Base-by-base conservation (phyloP, 2,113 vertebrate species). In the Pyxicephalus adspersus region DNA sequence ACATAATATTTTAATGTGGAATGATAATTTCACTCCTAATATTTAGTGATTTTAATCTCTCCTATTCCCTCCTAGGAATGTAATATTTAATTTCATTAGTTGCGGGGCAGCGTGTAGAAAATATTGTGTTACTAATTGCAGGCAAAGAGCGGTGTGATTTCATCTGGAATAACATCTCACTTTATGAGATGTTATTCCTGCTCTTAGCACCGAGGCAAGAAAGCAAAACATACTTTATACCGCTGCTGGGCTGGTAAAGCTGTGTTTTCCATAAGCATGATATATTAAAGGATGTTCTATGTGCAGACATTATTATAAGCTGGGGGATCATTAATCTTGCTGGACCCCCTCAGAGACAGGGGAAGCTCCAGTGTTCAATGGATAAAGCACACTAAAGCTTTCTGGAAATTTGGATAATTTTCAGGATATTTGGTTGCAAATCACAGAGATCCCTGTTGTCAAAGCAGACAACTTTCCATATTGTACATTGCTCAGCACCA, bases 171-270 rank as follows among this genome's bases (percentile, higher is more conserved):
- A 51, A 55, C 51, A 71, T 51, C 26, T 29, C 28, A 28, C 68
- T 55, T 26, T 71, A 55, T 29, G n/a, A n/a, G n/a, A n/a, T n/a
- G n/a, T 71, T 55, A 71, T 55, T 26, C 6, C 51, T n/a, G 25
- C 20, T 29, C 51, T 70, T 54, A 54, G 7, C 66, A 51, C 65
- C 50, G 50, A 18, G 28, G 38, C 50, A 22, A 70, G 45, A 71
- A 71, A 67, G 20, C 26, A 52, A 45, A 45, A 70, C 6, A 13
- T 23, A 26, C 16, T 57, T 73, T 57, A 73, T n/a, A n/a, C 9
- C 51, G 16, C 26, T 1, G 5, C 15, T 3, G 4, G 26, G 25
- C 50, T 11, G 28, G 20, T n/a, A 22, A 58, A 2, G 9, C 38
- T 45, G 38, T 9, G 38, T 45, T 45, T 45, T 45, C 38, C 38